Conservation (phyloP, 2,888 invertebrate genomes). For the Pasiphila rectangulata region DNA sequence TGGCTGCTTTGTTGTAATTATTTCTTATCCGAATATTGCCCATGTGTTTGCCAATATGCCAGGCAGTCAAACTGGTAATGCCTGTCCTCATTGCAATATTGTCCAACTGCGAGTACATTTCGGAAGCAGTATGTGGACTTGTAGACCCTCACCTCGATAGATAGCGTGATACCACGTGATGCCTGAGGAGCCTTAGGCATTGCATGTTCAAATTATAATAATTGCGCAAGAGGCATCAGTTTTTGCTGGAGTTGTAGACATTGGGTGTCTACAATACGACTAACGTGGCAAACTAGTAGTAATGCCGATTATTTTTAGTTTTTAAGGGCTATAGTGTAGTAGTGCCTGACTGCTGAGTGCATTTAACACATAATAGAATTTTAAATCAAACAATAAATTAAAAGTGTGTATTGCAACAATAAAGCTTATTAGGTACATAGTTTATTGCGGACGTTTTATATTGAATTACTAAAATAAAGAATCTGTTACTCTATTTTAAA, state of each 20-base stretch:
- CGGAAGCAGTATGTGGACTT: conserved; percentile 53
- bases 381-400: too few relatives aligned
- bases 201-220: conserved; percentile 51
- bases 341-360: too few relatives aligned
- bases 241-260: conserved; percentile 16
- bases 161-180: conserved; percentile 23
- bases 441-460: too few relatives aligned
- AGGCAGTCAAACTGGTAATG: conserved; percentile 35
- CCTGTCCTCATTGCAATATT: conserved; percentile 36
- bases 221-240: conserved; percentile 32
- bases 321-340: background rate
- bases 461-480: too few relatives aligned
- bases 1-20: background rate
- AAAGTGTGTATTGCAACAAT: too few relatives aligned
- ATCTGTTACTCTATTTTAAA: too few relatives aligned
- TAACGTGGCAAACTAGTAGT: conserved; percentile 19
- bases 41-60: conserved; percentile 31
- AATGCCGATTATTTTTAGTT: background rate
- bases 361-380: too few relatives aligned
- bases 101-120: conserved; percentile 40
- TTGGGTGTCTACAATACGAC: conserved; percentile 12
- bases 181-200: conserved; percentile 31
- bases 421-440: too few relatives aligned
- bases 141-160: conserved; percentile 67
- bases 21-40: conserved; percentile 18